Evolutionary conservation across 1,140 invertebrate genomes (phyloP), one percentile per base, ranked within the genome.

Genomic region (Coelopa frigida): DNA sequence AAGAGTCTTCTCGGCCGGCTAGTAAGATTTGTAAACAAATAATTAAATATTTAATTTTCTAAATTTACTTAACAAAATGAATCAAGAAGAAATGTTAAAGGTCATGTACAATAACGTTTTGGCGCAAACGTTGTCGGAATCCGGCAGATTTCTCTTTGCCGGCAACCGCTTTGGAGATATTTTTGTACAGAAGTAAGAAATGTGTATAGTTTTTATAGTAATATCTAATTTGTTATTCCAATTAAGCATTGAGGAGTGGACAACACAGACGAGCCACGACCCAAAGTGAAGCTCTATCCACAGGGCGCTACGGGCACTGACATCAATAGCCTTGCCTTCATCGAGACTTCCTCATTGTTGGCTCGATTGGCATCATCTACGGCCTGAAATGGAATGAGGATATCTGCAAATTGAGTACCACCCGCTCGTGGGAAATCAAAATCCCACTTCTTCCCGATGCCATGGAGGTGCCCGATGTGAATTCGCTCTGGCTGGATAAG

Each of bases 101-200:
- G 67, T 73, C 21, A 74, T 76, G 51, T 89, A 92, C 56, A 90
- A 85, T 36, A 87, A 85, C 35, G 76, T 91, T 21, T 74, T 88
- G 51, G 78, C 79, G 35, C 87, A 90, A 72, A 75, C 80, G 4
- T 85, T 88, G 71, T 92, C 89, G 6, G 80, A 82, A 0, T 88
- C 86, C 68, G 86, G 88, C 11, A 82, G 83, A 65, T 88, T 81
- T 73, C 75, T 94, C 23, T 73, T 86, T 43, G 82, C 83, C 47
- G 87, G 85, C 12, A 90, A 88, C 73, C 83, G 85, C 56, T 91
- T 88, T 70, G 88, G 89, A 15, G 79, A 85, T 58, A 77, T 94
- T 29, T 85, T 85, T 21, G 71, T 89, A 35, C 91, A 83, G 69
- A 83, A 86, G 89, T 93, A 75, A 79, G 80, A 75, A 14, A 27